Conservation (phyloP, 2,113 vertebrate species). For the Ginglymostoma cirratum region DNA sequence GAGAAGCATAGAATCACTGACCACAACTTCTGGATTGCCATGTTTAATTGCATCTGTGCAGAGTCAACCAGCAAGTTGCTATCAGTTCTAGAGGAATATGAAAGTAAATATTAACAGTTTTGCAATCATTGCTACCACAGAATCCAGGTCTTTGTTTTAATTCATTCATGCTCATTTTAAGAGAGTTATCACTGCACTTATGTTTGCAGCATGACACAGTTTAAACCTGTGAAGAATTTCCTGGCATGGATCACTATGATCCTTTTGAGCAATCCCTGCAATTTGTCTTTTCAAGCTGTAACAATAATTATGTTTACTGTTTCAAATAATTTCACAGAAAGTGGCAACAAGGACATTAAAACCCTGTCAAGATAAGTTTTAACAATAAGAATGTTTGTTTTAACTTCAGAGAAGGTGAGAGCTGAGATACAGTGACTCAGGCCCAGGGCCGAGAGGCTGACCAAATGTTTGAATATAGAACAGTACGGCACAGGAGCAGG, state of each 20-base stretch:
- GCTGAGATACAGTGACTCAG: neutral
- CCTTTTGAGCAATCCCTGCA: neutral
- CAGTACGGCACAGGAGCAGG: too few relatives aligned
- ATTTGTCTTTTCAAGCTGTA: neutral
- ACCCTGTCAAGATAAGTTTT: neutral
- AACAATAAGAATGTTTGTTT: neutral
- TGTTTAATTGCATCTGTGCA: neutral
- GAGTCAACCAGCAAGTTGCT: neutral
- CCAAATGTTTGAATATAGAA: neutral
- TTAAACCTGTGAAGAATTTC: neutral
- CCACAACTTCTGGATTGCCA: too few relatives aligned
- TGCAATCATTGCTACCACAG: neutral
- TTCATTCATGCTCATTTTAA: neutral
- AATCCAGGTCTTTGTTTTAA: neutral
- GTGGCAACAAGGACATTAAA: neutral
- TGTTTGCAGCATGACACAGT: neutral
- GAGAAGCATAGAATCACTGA: neutral
- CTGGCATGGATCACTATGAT: neutral
- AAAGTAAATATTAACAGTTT: neutral
- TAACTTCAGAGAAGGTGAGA: neutral
- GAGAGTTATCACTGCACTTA: neutral
- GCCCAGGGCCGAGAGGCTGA: neutral
- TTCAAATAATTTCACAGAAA: neutral
- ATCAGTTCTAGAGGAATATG: neutral
- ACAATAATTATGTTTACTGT: neutral